A percentile compares a stretch with the other conserved stretches of the same genome.
Conservation (phyloP, 64 coral and sea anemone genomes). For the Stichodactyla helianthus region DNA sequence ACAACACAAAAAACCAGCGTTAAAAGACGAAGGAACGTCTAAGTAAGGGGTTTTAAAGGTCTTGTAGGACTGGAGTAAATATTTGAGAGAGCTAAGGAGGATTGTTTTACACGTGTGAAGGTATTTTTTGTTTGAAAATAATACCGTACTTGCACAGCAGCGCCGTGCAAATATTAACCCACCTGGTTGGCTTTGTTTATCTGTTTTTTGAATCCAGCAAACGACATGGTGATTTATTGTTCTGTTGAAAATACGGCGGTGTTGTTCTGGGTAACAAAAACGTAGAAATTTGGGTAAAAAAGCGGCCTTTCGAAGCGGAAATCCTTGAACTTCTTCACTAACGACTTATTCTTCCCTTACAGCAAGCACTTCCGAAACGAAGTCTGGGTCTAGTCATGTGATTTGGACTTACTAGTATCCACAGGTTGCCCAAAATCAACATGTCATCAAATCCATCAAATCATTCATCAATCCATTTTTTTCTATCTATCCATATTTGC, state of each 20-base stretch:
- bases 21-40: neutral
- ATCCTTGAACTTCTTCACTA: neutral
- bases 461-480: too few relatives aligned
- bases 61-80: neutral
- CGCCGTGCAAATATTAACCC: neutral
- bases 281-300: neutral
- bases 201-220: slow-evolving; percentile 96
- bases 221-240: slow-evolving; percentile 67
- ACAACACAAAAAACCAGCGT: neutral
- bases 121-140: neutral
- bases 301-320: neutral
- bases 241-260: neutral
- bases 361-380: slow-evolving; percentile 20
- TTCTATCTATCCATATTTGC: too few relatives aligned
- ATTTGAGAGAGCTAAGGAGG: neutral
- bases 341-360: slow-evolving; percentile 3
- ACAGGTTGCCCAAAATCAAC: neutral
- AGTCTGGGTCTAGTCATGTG: slow-evolving; percentile 62
- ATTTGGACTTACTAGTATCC: neutral
- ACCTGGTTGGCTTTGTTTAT: slow-evolving; percentile 99
- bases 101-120: neutral
- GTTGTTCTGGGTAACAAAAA: neutral
- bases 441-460: too few relatives aligned
- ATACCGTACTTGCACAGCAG: neutral
- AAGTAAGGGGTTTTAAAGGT: neutral